phyloP scores from a whole-genome alignment of 1,140 invertebrate species.

The Monomorium pharaonis region DNA sequence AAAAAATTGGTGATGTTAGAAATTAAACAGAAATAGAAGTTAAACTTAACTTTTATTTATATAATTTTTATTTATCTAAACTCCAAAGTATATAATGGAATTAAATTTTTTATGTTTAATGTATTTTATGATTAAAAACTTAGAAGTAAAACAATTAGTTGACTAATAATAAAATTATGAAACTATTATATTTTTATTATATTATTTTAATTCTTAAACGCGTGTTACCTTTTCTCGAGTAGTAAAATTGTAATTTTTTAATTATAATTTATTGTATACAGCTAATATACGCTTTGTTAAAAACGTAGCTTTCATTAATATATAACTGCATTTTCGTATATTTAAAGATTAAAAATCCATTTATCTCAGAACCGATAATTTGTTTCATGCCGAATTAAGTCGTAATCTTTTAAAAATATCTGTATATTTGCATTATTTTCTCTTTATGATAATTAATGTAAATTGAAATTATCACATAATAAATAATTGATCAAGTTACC shows the following conservation, averaged over 20 bases:
- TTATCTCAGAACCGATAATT: background rate
- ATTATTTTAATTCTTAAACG: background rate
- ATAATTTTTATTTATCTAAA: background rate
- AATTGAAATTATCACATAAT: constrained; percentile 12
- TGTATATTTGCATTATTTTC: background rate
- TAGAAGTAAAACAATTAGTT: background rate
- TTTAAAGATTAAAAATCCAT: background rate
- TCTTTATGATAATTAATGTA: background rate
- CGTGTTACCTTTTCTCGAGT: background rate
- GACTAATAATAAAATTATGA: background rate
- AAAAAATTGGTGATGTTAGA: background rate
- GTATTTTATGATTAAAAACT: background rate
- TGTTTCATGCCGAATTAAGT: background rate
- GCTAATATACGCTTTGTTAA: background rate
- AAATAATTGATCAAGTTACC: constrained; percentile 21
- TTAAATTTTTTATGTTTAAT: background rate
- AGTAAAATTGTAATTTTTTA: background rate
- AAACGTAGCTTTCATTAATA: background rate
- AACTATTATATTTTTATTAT: background rate
- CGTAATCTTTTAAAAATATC: background rate
- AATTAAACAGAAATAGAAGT: background rate
- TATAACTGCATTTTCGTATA: background rate
- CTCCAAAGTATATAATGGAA: background rate
- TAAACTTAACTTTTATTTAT: background rate
- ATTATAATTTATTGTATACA: background rate